Conservation (phyloP, 2,797 vertebrate species). For the Gorsachius magnificus region DNA sequence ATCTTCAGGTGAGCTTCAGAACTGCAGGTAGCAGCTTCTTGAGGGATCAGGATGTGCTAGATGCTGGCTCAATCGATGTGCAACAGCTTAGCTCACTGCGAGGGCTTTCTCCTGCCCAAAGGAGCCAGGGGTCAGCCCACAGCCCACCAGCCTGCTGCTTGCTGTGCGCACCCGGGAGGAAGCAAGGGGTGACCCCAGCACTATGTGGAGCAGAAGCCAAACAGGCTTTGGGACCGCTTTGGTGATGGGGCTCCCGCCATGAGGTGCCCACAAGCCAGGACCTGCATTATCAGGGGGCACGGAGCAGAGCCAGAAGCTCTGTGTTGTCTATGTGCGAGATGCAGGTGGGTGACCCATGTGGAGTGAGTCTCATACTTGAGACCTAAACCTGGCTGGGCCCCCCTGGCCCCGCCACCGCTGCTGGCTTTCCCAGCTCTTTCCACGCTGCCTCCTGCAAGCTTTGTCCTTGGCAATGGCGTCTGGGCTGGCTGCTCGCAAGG, state of each 20-base stretch:
- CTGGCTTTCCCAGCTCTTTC: background rate
- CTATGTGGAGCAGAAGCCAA: background rate
- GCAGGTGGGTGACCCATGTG: fast-evolving
- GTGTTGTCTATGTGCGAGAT: background rate
- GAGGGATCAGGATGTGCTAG: background rate
- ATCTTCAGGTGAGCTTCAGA: background rate
- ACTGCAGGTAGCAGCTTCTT: background rate
- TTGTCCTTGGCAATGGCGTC: background rate
- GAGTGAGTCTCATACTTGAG: fast-evolving
- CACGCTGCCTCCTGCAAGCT: background rate
- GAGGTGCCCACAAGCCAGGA: background rate
- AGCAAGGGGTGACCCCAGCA: background rate
- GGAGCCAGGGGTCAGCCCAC: background rate
- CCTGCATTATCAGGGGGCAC: fast-evolving
- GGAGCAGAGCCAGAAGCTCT: background rate
- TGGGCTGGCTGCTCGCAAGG: background rate
- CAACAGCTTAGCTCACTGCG: background rate
- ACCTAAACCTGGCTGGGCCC: background rate
- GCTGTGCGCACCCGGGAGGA: fast-evolving
- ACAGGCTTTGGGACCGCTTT: background rate
- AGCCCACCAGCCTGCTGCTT: background rate
- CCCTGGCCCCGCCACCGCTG: background rate
- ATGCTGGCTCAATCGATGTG: background rate
- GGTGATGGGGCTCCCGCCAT: background rate
- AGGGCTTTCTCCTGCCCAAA: background rate